Evolutionary conservation across 2,888 invertebrate genomes (phyloP), one percentile per base, ranked within the genome.

Genomic region (Oligia strigilis): DNA sequence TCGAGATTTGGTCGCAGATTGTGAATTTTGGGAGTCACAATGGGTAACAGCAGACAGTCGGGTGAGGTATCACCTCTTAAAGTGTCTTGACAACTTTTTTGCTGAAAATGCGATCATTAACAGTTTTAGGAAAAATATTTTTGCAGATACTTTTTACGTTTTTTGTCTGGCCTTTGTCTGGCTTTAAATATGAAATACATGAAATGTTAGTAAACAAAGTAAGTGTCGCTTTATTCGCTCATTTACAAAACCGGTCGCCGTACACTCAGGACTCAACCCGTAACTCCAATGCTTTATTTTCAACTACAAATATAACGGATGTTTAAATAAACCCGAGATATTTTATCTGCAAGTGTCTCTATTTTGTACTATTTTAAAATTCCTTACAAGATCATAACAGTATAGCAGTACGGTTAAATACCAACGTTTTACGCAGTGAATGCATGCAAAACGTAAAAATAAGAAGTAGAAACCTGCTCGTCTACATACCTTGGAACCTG

Each of bases 1-100:
- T 81, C 80, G 90, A 92, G 94, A 95, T 94, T 92, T 91, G 92
- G 89, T 90, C 92, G 88, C 88, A 91, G 95, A 95, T 93, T 92
- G 90, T 83, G 85, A 87, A 90, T 91, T 95, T 94, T 91, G 92
- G 92, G 89, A 90, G 90, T 90, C 87, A 94, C 94, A 94, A 94
- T 95, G 93, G 94, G 87, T 88, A 76, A 76, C 88, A 84, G 88
- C 84, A 89, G 92, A 91, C 92, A 90, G 89, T 83, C 85, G 85
- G 86, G 82, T 88, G 92, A 92, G 89, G 92, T 91, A 93, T 93
- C 90, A 92, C 93, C 89, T 89, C 87, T 86, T 91, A 90, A 85
- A 83, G 83, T 88, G 87, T 85, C 81, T 79, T 88, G 83, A 89
- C 85, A 85, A 85, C 77, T 80, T 84, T 89, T 87, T 91, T 89